A percentile compares a stretch with the other conserved stretches of the same genome.
Conservation (phyloP, 2,113 vertebrate genomes). For the Lamprologus ornatipinnis region DNA sequence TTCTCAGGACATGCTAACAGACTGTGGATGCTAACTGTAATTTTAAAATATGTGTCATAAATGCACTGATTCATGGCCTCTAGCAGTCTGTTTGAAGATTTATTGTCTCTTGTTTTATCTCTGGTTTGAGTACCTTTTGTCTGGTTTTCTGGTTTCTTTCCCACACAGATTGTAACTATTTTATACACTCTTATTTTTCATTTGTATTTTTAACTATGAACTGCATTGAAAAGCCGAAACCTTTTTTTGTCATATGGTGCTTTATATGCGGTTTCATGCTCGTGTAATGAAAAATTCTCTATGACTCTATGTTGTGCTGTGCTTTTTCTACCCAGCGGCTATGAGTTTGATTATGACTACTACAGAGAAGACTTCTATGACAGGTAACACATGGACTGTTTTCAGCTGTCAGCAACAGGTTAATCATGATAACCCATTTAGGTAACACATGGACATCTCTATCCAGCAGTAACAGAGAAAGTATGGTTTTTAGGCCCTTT, state of each 20-base stretch:
- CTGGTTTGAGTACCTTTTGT: not conserved
- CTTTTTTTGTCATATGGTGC: not conserved
- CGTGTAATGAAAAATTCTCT: not conserved
- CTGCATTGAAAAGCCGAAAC: not conserved
- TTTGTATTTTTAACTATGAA: not conserved
- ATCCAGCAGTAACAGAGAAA: not conserved
- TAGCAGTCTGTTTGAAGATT: not conserved
- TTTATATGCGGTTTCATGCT: not conserved
- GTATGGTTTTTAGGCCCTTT: not conserved
- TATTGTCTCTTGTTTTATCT: not conserved
- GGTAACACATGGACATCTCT: not conserved
- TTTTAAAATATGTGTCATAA: not conserved
- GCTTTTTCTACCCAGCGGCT: constrained; percentile 72
- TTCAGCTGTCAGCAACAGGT: not conserved
- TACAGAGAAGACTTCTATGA: constrained; percentile 87
- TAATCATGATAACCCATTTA: not conserved
- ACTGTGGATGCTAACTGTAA: not conserved
- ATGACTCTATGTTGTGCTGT: not conserved
- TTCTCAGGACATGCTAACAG: not conserved
- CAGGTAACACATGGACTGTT: constrained; percentile 67
- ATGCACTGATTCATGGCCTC: not conserved
- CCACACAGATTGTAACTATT: not conserved
- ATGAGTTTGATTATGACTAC: constrained; percentile 86
- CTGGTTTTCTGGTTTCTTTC: not conserved
- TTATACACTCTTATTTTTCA: not conserved